A percentile compares a stretch with the other conserved stretches of the same genome.
Evolutionary conservation across 2,797 vertebrate species (phyloP).

Genomic region (Monodelphis domestica): DNA sequence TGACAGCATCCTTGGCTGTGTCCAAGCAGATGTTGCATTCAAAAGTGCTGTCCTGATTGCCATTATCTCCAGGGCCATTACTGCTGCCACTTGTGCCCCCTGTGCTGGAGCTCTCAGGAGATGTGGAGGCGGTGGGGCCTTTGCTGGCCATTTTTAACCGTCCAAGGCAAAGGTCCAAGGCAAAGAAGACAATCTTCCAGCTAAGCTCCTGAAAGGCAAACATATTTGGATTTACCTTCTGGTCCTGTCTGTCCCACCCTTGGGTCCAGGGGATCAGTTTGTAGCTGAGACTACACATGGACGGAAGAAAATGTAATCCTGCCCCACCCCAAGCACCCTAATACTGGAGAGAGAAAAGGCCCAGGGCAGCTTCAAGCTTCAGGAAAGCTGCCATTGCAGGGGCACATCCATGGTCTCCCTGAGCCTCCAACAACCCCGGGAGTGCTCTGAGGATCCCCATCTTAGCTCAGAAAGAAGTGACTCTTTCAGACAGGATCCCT

Average conservation of each 20-base stretch:
- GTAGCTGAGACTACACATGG: conserved; percentile 26
- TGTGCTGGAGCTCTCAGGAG: conserved; percentile 87
- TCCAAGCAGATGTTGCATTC: conserved; percentile 99
- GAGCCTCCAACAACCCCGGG: not conserved
- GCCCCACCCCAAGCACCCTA: not conserved
- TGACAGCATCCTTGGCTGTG: conserved; percentile 98
- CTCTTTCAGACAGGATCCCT: not conserved
- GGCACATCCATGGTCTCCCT: not conserved
- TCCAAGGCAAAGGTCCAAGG: conserved; percentile 50
- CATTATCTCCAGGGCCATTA: conserved; percentile 87
- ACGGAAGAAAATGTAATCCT: not conserved
- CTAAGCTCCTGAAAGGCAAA: conserved; percentile 73
- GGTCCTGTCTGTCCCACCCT: not conserved
- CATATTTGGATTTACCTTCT: conserved; percentile 13
- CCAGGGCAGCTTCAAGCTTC: not conserved
- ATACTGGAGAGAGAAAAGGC: not conserved
- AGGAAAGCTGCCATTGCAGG: not conserved
- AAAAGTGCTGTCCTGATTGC: conserved; percentile 95
- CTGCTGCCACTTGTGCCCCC: conserved; percentile 89
- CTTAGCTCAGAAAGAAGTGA: not conserved
- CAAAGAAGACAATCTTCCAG: conserved; percentile 57
- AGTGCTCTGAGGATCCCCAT: not conserved
- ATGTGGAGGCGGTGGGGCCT: conserved; percentile 85
- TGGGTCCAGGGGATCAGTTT: not conserved
- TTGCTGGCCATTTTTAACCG: conserved; percentile 86